These are phyloP conservation scores for Orientallactaga sibirica DNA, from an alignment of 2,797 vertebrate species.

Conservation along the genomic window DNA sequence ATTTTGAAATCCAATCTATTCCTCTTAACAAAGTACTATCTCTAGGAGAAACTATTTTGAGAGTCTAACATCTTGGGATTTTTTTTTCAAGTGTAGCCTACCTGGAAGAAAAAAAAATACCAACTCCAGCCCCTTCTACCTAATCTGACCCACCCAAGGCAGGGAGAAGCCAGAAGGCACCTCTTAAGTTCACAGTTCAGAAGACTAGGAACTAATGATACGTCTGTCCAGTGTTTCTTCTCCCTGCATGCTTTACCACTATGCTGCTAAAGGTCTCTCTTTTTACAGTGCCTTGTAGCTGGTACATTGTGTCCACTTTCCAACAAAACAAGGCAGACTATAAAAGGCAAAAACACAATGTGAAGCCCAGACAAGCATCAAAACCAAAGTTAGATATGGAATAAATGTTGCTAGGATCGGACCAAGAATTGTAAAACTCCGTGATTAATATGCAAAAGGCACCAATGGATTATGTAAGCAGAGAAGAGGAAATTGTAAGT, in stretches of 20 bases:
- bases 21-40: not conserved
- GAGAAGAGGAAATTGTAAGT: not conserved
- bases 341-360: not conserved
- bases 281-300: not conserved
- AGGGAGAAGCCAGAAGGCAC: too few relatives aligned
- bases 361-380: not conserved
- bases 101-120: not conserved
- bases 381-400: not conserved
- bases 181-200: not conserved
- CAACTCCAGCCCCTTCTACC: not conserved
- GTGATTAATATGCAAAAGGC: slow-evolving; percentile 12
- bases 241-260: not conserved
- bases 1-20: slow-evolving; percentile 31
- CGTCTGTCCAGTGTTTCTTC: not conserved
- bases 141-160: not conserved
- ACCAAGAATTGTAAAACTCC: not conserved
- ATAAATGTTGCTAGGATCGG: not conserved
- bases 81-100: slow-evolving; percentile 15
- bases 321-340: slow-evolving; percentile 4
- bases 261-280: not conserved
- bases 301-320: not conserved
- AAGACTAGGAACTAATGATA: not conserved
- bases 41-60: slow-evolving; percentile 29
- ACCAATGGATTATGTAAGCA: not conserved
- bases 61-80: slow-evolving; percentile 25